Evolutionary conservation across 2,797 vertebrate species (phyloP).

Genomic region (Crenichthys baileyi): DNA sequence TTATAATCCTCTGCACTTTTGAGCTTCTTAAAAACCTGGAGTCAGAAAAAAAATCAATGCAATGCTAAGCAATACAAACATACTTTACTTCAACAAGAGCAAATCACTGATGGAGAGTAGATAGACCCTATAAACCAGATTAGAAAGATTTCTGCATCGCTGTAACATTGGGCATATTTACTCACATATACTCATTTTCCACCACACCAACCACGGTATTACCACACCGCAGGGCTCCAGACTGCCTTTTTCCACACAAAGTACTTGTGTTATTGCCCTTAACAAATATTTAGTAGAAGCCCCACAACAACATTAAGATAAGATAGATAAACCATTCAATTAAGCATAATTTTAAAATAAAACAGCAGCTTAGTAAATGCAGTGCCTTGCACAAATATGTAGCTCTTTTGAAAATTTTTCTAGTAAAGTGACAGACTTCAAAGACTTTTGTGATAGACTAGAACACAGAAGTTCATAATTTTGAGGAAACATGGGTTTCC

Average conservation of each 20-base stretch:
- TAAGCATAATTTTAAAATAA: background rate
- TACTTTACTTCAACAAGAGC: background rate
- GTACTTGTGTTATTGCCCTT: too few relatives aligned
- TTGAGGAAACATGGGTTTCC: background rate
- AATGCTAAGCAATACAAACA: background rate
- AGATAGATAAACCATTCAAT: too few relatives aligned
- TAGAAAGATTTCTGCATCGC: background rate
- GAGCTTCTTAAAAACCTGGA: conserved; percentile 15
- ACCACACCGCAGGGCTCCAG: too few relatives aligned
- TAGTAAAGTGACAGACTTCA: background rate
- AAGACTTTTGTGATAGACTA: too few relatives aligned
- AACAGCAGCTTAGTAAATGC: too few relatives aligned
- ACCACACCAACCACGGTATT: background rate
- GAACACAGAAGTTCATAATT: background rate
- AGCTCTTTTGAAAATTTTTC: background rate
- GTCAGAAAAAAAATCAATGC: background rate
- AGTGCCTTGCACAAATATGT: background rate
- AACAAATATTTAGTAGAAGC: too few relatives aligned
- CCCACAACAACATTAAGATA: background rate
- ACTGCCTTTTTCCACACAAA: too few relatives aligned
- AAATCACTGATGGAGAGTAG: background rate
- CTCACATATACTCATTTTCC: background rate
- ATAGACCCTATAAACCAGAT: background rate
- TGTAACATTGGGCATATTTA: background rate
- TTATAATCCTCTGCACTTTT: background rate